A percentile compares a stretch with the other conserved stretches of the same genome.
phyloP scores from a whole-genome alignment of 2,888 invertebrate species.

The Strigamia transsilvanica region DNA sequence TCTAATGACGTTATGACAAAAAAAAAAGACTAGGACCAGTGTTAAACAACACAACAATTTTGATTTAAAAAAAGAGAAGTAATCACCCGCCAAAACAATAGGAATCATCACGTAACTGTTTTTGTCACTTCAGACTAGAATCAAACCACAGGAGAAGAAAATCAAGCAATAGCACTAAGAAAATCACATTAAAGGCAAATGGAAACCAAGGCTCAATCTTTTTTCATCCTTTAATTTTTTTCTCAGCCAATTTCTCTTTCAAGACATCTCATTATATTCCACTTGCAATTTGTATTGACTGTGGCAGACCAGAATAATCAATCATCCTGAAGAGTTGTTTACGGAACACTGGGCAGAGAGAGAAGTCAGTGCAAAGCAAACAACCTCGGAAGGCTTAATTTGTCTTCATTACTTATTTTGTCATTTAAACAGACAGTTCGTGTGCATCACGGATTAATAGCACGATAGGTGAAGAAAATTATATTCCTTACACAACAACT shows the following conservation, averaged over 20 bases:
- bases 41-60: not conserved
- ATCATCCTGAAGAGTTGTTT: constrained; percentile 46
- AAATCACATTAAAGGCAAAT: constrained; percentile 21
- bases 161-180: not conserved
- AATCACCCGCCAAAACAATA: not conserved
- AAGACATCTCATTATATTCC: constrained; percentile 32
- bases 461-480: not conserved
- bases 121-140: not conserved
- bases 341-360: constrained; percentile 39
- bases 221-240: constrained; percentile 4
- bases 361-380: constrained; percentile 46
- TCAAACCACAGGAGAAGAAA: not conserved
- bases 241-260: not conserved
- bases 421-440: constrained; percentile 38
- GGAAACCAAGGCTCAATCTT: constrained; percentile 24
- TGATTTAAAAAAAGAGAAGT: not conserved
- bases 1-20: not conserved
- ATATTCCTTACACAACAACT: not conserved
- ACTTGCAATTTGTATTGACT: constrained; percentile 41
- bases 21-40: not conserved
- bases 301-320: constrained; percentile 33
- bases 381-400: constrained; percentile 32
- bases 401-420: constrained; percentile 49
- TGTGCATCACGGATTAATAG: constrained; percentile 32
- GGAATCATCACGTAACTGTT: not conserved